Percentiles rank a stretch among this genome's conserved stretches.
Evolutionary conservation across 2,113 vertebrate species (phyloP).

Genomic region (Gallinago jamesoni): DNA sequence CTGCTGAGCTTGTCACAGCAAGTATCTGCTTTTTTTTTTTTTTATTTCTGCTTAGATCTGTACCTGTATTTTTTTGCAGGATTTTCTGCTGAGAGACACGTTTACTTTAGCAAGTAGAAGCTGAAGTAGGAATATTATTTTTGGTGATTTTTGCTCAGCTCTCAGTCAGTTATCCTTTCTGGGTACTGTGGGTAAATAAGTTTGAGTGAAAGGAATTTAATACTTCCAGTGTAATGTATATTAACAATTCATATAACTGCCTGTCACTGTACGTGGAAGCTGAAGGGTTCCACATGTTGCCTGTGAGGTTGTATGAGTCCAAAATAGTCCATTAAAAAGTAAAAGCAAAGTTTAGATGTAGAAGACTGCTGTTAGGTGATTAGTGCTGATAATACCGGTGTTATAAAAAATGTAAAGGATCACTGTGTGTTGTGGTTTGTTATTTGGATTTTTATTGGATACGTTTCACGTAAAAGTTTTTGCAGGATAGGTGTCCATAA

Average conservation of each 20-base stretch:
- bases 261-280: fast-evolving
- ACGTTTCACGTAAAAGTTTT: not conserved
- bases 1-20: fast-evolving
- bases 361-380: not conserved
- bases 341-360: not conserved
- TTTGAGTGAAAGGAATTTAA: not conserved
- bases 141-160: not conserved
- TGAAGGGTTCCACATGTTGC: fast-evolving
- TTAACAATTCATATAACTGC: fast-evolving
- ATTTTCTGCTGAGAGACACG: not conserved
- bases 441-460: not conserved
- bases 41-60: not conserved
- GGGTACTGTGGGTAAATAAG: not conserved
- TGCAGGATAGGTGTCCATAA: not conserved
- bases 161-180: not conserved
- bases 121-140: not conserved
- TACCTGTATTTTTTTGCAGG: not conserved
- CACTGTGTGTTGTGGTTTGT: fast-evolving
- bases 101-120: not conserved
- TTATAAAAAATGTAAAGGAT: not conserved
- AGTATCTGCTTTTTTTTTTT: fast-evolving
- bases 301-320: not conserved
- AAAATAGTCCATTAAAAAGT: not conserved
- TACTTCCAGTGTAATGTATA: not conserved
- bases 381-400: not conserved